Evolutionary conservation across 92 coral and sea anemone genomes (phyloP).

Genomic region (Porites cylindrica): DNA sequence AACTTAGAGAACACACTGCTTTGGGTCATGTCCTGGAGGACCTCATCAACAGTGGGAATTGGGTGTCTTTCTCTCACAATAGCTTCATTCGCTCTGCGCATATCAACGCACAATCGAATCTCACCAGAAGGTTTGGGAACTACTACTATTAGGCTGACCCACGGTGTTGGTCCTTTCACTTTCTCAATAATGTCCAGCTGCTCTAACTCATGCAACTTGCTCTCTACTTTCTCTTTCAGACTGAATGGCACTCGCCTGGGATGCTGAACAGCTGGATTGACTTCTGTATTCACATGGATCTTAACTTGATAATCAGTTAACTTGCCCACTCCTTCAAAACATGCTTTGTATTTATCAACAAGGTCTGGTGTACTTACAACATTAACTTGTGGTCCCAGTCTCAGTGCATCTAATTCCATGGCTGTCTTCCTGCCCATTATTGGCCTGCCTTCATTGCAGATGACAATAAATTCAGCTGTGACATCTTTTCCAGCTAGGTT

Average conservation of each 20-base stretch:
- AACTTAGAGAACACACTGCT: slow-evolving; percentile 47
- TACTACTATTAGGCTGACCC: slow-evolving; percentile 28
- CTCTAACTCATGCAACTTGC: slow-evolving; percentile 27
- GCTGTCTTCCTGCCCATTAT: slow-evolving; percentile 58
- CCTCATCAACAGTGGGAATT: slow-evolving; percentile 46
- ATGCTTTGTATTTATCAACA: too few relatives aligned
- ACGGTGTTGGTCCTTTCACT: slow-evolving; percentile 35
- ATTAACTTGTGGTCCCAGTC: too few relatives aligned
- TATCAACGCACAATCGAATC: slow-evolving; percentile 42
- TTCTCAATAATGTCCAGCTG: slow-evolving; percentile 36
- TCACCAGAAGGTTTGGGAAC: slow-evolving; percentile 46
- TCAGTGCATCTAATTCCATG: slow-evolving; percentile 20
- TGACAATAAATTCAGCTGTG: slow-evolving; percentile 46
- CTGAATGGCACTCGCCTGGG: slow-evolving; percentile 44
- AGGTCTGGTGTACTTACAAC: too few relatives aligned
- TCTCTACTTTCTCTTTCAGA: slow-evolving; percentile 36
- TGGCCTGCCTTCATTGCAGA: slow-evolving; percentile 43
- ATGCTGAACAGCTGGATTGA: slow-evolving; percentile 38
- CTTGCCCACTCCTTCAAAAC: too few relatives aligned
- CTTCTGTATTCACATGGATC: too few relatives aligned
- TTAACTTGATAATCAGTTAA: too few relatives aligned
- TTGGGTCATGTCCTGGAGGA: slow-evolving; percentile 46
- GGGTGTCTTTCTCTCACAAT: slow-evolving; percentile 42
- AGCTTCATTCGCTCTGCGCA: slow-evolving; percentile 29
- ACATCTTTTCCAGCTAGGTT: slow-evolving; percentile 8